phyloP scores from a whole-genome alignment of 2,113 vertebrate genomes.

The Cepphus grylle region DNA sequence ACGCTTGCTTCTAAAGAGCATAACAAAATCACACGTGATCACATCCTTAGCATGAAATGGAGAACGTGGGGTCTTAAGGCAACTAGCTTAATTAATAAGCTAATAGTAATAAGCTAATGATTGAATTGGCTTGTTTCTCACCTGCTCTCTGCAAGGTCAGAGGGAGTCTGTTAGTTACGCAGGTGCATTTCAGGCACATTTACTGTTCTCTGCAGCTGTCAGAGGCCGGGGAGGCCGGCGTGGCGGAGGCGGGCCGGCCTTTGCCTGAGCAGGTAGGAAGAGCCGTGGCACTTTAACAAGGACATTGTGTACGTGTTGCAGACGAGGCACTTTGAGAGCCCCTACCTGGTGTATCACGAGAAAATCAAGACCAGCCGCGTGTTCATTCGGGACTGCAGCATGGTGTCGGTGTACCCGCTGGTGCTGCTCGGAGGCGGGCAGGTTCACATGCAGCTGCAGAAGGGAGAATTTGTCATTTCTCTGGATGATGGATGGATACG shows the following conservation, averaged over 20 bases:
- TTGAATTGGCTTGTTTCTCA: background rate
- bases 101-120: too few species aligned
- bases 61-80: background rate
- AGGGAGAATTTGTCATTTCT: constrained; percentile 85
- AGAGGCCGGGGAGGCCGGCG: background rate
- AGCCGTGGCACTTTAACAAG: rapidly evolving
- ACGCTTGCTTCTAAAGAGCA: background rate
- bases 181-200: background rate
- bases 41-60: background rate
- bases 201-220: background rate
- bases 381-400: constrained; percentile 96
- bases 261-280: background rate
- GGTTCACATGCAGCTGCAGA: constrained; percentile 85
- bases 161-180: background rate
- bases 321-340: constrained; percentile 89
- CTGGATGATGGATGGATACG: constrained; percentile 95
- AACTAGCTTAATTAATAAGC: too few species aligned
- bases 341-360: constrained; percentile 96
- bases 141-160: background rate
- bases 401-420: constrained; percentile 93
- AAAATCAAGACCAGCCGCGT: constrained; percentile 95
- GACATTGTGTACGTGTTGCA: constrained; percentile 21
- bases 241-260: background rate
- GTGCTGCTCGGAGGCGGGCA: constrained; percentile 91
- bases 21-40: rapidly evolving